Conservation (phyloP, 2,888 invertebrate species). For the Syrphus vitripennis region DNA sequence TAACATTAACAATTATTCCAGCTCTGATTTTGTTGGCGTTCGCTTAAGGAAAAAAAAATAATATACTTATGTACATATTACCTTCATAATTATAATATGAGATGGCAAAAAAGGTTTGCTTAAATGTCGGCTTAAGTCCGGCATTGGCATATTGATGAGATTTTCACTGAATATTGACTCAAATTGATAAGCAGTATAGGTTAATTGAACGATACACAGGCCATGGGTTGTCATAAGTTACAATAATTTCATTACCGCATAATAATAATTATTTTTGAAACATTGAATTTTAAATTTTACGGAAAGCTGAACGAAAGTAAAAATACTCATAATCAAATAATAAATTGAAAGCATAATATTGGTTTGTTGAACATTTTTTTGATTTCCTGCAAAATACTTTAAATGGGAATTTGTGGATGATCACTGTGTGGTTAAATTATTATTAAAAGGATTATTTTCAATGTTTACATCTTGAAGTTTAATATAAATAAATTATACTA, state of each 20-base stretch:
- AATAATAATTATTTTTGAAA: not conserved
- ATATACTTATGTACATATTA: not conserved
- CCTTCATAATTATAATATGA: not conserved
- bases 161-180: slow-evolving; percentile 23
- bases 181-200: slow-evolving; percentile 24
- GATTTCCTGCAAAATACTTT: not conserved
- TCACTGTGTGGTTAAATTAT: not conserved
- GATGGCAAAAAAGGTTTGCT: not conserved
- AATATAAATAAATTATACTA: not conserved
- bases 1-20: slow-evolving; percentile 47
- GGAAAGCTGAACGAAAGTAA: not conserved
- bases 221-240: not conserved
- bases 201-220: not conserved
- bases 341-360: not conserved
- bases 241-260: not conserved
- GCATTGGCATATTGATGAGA: slow-evolving; percentile 27
- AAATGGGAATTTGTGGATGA: not conserved
- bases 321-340: not conserved
- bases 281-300: not conserved
- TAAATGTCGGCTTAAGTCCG: not conserved
- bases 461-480: not conserved
- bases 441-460: not conserved
- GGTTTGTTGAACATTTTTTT: not conserved
- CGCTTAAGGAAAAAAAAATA: slow-evolving; percentile 13
- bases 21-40: slow-evolving; percentile 49